Evolutionary conservation across 2,888 invertebrate species (phyloP), one percentile per base, ranked within the genome.

Genomic region (Atherix ibis): DNA sequence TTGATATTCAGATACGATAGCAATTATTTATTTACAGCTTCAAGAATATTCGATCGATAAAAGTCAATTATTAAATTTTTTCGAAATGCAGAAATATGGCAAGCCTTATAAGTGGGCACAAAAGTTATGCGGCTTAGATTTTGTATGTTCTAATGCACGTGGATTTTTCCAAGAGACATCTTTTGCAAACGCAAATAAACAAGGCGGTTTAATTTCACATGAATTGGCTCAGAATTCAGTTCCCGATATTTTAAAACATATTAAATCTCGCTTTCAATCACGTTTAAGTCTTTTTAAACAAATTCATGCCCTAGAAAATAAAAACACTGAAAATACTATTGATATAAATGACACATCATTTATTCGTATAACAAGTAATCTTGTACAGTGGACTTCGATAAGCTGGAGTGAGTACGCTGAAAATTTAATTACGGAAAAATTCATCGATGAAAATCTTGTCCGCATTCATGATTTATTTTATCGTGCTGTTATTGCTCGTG

Each of bases 81-180:
- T 72, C n/a, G 55, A 63, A 3, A 50, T 57, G 12, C 51, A 53
- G 18, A 71, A 76, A 45, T 63, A 79, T 32, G 92, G 92, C 0
- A 74, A 74, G 45, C 87, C 91, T 1, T 95, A 85, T 52, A 67
- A 72, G 41, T 95, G 94, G 94, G 82, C 84, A 1, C 94, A 94
- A 59, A 71, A 75, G 56, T 71, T 94, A 61, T 84, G 85, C 49
- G 91, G 92, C 0, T 64, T 92, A 40, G 76, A 85, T 49, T 88
- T 87, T 47, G 67, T 75, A n/a, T n/a, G n/a, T n/a, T n/a, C n/a
- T n/a, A n/a, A n/a, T n/a, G n/a, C n/a, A n/a, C n/a, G n/a, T n/a
- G n/a, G n/a, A n/a, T n/a, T n/a, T n/a, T n/a, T n/a, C n/a, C n/a
- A n/a, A n/a, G n/a, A n/a, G n/a, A n/a, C n/a, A n/a, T n/a, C n/a